Percentiles rank a stretch among this genome's conserved stretches.
phyloP scores from a whole-genome alignment of 2,888 invertebrate species.

The Habrosyne pyritoides region DNA sequence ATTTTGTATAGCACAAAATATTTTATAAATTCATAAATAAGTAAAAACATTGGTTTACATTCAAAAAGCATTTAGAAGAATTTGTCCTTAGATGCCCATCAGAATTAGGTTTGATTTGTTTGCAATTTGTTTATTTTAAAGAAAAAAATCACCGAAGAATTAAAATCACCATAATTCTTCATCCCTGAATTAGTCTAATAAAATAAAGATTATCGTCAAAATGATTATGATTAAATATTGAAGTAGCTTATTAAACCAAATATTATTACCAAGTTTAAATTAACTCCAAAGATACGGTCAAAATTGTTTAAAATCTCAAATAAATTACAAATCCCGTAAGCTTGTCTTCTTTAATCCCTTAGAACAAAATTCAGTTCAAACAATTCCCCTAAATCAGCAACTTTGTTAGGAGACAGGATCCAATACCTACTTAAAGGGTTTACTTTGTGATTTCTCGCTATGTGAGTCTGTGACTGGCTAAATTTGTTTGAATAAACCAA shows the following conservation, averaged over 20 bases:
- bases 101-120: no score
- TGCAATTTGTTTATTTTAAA: no score
- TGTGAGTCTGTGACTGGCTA: slow-evolving; percentile 25
- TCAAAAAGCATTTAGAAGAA: no score
- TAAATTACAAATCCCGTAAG: slow-evolving; percentile 43
- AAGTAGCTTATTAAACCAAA: slow-evolving; percentile 6
- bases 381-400: slow-evolving; percentile 53
- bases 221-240: not conserved
- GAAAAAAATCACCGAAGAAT: no score
- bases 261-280: slow-evolving; percentile 19
- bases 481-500: slow-evolving; percentile 21
- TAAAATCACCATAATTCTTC: no score
- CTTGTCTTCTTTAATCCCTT: slow-evolving; percentile 54
- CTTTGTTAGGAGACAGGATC: slow-evolving; percentile 49
- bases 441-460: slow-evolving; percentile 35
- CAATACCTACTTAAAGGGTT: slow-evolving; percentile 44
- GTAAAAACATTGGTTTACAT: no score
- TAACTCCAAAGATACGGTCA: slow-evolving; percentile 25
- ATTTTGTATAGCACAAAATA: no score
- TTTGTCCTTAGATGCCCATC: no score
- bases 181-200: no score
- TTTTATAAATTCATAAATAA: no score
- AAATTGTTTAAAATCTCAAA: slow-evolving; percentile 34
- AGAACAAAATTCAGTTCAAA: slow-evolving; percentile 49
- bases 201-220: no score